Evolutionary conservation across 1,140 invertebrate genomes (phyloP).

Genomic region (Cotesia vestalis): DNA sequence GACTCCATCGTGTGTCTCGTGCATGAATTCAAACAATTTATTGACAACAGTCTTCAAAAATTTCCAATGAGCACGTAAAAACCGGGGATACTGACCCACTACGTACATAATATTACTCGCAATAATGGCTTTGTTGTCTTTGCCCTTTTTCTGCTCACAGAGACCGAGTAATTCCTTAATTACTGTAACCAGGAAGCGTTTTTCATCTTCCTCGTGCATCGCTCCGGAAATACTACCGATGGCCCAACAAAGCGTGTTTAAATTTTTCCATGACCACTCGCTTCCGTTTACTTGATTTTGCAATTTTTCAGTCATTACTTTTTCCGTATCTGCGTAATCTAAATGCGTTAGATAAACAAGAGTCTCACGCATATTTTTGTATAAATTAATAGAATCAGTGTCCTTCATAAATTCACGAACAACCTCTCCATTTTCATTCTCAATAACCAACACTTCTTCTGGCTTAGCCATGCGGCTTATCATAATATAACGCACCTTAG

Average conservation of each 20-base stretch:
- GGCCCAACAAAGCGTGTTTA: constrained; percentile 99
- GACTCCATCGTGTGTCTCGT: constrained; percentile 99
- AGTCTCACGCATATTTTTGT: constrained; percentile 99
- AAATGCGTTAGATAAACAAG: constrained; percentile 99
- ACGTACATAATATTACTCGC: constrained; percentile 99
- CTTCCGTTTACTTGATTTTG: constrained; percentile 98
- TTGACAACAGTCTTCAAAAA: constrained; percentile 99
- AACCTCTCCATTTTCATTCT: constrained; percentile 99
- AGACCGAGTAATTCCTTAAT: constrained; percentile 98
- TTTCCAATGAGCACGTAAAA: constrained; percentile 99
- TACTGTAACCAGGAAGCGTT: constrained; percentile 98
- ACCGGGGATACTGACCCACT: constrained; percentile 99
- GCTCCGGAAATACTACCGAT: constrained; percentile 99
- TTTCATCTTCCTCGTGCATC: constrained; percentile 99
- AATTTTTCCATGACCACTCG: constrained; percentile 99
- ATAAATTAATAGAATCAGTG: constrained; percentile 99
- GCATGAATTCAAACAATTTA: constrained; percentile 99
- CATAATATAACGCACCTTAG: constrained; percentile 97
- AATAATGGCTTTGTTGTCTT: constrained; percentile 99
- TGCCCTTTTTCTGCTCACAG: constrained; percentile 99
- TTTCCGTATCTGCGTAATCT: constrained; percentile 96
- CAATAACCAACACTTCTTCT: constrained; percentile 99
- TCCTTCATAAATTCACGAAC: constrained; percentile 99
- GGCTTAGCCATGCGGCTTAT: constrained; percentile 99
- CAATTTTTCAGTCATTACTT: constrained; percentile 99